Base-by-base conservation (phyloP, 2,797 vertebrate species). In the Oceanodroma leucorhoa region DNA sequence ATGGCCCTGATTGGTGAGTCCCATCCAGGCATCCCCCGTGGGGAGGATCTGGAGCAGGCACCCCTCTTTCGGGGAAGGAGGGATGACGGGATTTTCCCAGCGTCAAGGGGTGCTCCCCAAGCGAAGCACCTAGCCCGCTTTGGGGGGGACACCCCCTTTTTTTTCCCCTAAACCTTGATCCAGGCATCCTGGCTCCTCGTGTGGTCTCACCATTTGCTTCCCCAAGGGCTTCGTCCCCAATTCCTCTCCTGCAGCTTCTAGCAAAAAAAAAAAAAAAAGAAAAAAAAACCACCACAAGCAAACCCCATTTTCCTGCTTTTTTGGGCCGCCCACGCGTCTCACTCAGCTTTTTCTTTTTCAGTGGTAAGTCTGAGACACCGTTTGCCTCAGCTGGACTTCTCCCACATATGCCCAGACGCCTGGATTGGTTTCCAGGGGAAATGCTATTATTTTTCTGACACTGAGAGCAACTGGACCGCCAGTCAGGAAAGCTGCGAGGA, bases 341-440 rank as follows among this genome's bases (percentile, higher is more conserved):
- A 6, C 38, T 30, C 13, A 10, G 6, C 10, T 55, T 55, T 64
- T 21, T 41, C 21, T 22, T 55, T 79, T 32, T 6, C 29, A 87
- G 36, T 27, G 17, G 9, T 16, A 15, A 7, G 0, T 10, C 4
- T 4, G 11, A 8, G 19, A 21, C 9, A 3, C 34, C 3, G 0
- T 20, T 34, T 7, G 5, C 22, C 14, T 48, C 7, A 4, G 14
- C 41, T 5, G 0, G 26, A 27, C 3, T 64, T 71, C 43, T 36
- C 8, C 43, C 5, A 19, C 1, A 32, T 64, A 6, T 71, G 75
- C 22, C 50, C 66, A 41, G 36, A 13, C 2, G 0, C 2, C 6
- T 43, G 75, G 36, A 11, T 87, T 6, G 36, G 32, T 27, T 87
- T 87, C 50, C 84, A 71, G 29, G 48, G 83, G 16, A 69, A 69